These are phyloP conservation scores for Saccostrea echinata DNA, from an alignment of 1,140 invertebrate genomes.

Conservation along the genomic window DNA sequence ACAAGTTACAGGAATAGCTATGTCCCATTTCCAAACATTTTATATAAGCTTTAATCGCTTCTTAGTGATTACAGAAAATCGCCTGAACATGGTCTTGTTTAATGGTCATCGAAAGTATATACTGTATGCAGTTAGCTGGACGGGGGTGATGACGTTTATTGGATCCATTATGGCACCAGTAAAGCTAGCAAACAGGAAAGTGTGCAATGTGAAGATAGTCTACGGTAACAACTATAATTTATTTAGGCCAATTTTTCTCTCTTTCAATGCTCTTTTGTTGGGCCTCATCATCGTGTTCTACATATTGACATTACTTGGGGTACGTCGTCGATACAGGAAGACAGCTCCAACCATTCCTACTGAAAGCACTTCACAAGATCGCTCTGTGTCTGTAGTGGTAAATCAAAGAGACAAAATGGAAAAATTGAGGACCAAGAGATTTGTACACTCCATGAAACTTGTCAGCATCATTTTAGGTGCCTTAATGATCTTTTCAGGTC, in stretches of 20 bases:
- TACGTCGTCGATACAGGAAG: neutral
- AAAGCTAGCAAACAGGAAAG: neutral
- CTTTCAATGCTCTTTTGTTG: neutral
- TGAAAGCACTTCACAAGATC: neutral
- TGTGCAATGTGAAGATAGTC: neutral
- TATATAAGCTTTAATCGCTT: neutral
- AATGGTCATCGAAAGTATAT: neutral
- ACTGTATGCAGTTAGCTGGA: neutral
- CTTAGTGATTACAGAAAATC: neutral
- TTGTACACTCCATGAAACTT: constrained; percentile 1
- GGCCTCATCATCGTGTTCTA: neutral
- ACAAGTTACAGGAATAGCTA: neutral
- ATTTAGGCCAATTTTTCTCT: neutral
- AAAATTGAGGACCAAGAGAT: neutral
- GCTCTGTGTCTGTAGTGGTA: too few species aligned
- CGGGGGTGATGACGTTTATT: neutral
- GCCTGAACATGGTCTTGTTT: neutral
- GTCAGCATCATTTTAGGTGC: neutral
- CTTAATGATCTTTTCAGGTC: neutral
- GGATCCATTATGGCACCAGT: neutral
- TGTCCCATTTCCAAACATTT: constrained; percentile 8
- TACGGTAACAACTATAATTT: neutral
- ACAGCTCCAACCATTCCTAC: neutral
- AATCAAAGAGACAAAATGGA: neutral
- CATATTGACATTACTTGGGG: neutral